These are phyloP conservation scores for Caenorhabditis macrosperma DNA, from an alignment of 2,888 invertebrate genomes.

Conservation along the genomic window DNA sequence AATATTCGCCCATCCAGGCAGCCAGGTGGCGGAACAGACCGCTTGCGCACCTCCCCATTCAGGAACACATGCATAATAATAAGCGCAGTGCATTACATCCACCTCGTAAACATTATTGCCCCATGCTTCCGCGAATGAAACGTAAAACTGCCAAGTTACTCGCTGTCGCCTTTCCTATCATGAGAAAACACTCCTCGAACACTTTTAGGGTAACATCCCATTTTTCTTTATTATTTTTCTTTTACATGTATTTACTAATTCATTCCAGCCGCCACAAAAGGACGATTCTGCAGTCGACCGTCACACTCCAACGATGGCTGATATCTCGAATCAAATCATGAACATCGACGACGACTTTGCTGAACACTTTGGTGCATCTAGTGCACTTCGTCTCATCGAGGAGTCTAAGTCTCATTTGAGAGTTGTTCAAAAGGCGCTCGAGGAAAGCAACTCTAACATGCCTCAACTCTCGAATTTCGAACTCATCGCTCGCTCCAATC, in stretches of 20 bases:
- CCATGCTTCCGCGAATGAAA: slow-evolving; percentile 49
- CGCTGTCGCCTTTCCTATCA: slow-evolving; percentile 25
- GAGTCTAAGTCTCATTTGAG: slow-evolving; percentile 60
- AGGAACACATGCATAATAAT: slow-evolving; percentile 54
- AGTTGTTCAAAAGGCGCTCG: slow-evolving; percentile 59
- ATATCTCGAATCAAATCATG: slow-evolving; percentile 57
- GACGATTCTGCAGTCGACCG: slow-evolving; percentile 65
- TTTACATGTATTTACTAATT: too few relatives aligned
- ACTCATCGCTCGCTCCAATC: slow-evolving; percentile 63
- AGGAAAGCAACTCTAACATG: slow-evolving; percentile 46
- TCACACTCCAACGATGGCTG: slow-evolving; percentile 29
- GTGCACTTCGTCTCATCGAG: slow-evolving; percentile 51
- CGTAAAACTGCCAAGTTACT: slow-evolving; percentile 36
- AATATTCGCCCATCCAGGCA: slow-evolving; percentile 34
- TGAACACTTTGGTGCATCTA: slow-evolving; percentile 57
- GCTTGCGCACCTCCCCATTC: slow-evolving; percentile 14
- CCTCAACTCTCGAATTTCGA: slow-evolving; percentile 52
- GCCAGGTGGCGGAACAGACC: slow-evolving; percentile 34
- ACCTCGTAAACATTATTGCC: slow-evolving; percentile 50
- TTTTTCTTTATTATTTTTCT: too few relatives aligned
- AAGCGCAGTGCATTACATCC: slow-evolving; percentile 43
- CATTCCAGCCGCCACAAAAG: slow-evolving; percentile 69
- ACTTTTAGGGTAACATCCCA: too few relatives aligned
- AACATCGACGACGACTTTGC: slow-evolving; percentile 68
- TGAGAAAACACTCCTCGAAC: slow-evolving; percentile 15